Evolutionary conservation across 2,113 vertebrate genomes (phyloP).

Genomic region (Otolemur garnettii): DNA sequence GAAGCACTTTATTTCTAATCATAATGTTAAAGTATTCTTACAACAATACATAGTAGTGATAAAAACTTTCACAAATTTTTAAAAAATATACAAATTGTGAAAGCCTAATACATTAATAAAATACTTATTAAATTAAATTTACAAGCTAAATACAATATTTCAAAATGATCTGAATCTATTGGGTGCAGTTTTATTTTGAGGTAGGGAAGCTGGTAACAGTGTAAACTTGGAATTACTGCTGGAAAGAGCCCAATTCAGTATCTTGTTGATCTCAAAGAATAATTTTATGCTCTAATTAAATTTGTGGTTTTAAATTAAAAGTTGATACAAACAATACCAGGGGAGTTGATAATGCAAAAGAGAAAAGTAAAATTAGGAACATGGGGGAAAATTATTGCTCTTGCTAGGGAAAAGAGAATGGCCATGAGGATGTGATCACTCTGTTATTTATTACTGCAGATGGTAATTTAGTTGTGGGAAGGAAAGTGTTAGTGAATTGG

Average conservation of each 20-base stretch:
- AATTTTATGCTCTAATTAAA: conserved; percentile 53
- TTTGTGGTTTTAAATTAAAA: conserved; percentile 42
- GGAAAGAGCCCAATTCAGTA: neutral
- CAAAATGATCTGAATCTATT: neutral
- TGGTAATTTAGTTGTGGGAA: neutral
- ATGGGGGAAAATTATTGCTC: neutral
- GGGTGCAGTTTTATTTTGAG: neutral
- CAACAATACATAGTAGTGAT: neutral
- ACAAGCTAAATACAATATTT: neutral
- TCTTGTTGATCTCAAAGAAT: conserved; percentile 35
- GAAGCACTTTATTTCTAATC: neutral
- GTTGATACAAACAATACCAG: neutral
- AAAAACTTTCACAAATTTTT: neutral
- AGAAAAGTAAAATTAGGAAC: conserved; percentile 5
- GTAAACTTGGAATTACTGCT: neutral
- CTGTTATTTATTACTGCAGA: neutral
- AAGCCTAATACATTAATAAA: neutral
- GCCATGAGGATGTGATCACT: neutral
- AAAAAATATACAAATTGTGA: neutral
- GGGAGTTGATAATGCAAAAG: neutral
- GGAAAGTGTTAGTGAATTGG: neutral
- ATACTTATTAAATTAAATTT: neutral
- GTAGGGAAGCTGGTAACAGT: neutral
- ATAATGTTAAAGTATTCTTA: neutral
- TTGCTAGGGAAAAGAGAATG: neutral